A percentile compares a stretch with the other conserved stretches of the same genome.
phyloP scores from a whole-genome alignment of 2,888 invertebrate species.

The Lithosia quadra region DNA sequence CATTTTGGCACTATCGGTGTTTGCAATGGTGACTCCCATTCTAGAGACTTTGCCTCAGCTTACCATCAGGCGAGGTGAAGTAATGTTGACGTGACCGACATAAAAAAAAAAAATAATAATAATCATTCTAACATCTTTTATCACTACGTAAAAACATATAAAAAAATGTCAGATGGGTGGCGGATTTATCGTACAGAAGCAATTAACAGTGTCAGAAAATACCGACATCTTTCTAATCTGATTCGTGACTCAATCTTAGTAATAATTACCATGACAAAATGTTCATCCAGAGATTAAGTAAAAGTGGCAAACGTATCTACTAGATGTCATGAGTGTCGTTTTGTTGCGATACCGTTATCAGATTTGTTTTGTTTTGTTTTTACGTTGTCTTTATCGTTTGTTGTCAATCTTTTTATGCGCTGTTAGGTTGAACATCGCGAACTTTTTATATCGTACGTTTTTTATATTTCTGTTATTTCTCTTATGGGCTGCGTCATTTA shows the following conservation, averaged over 20 bases:
- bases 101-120: no score
- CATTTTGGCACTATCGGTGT: no score
- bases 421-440: background rate
- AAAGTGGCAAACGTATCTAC: conserved; percentile 34
- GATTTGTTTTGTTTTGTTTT: conserved; percentile 29
- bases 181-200: background rate
- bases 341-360: conserved; percentile 34
- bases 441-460: background rate
- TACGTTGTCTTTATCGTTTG: conserved; percentile 22
- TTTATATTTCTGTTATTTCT: background rate
- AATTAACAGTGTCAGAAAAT: conserved; percentile 9
- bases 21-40: no score
- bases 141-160: background rate
- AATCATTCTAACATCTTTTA: no score
- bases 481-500: background rate
- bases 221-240: conserved; percentile 9
- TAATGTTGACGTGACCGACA: no score
- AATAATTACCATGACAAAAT: conserved; percentile 28
- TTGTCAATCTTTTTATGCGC: conserved; percentile 10
- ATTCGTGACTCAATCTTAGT: conserved; percentile 2
- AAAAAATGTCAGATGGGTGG: background rate
- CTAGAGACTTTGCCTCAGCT: no score
- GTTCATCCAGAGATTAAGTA: conserved; percentile 26
- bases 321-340: conserved; percentile 21
- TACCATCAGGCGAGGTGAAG: no score